Evolutionary conservation across 1,140 invertebrate species (phyloP).

Genomic region (Drosophila eugracilis): DNA sequence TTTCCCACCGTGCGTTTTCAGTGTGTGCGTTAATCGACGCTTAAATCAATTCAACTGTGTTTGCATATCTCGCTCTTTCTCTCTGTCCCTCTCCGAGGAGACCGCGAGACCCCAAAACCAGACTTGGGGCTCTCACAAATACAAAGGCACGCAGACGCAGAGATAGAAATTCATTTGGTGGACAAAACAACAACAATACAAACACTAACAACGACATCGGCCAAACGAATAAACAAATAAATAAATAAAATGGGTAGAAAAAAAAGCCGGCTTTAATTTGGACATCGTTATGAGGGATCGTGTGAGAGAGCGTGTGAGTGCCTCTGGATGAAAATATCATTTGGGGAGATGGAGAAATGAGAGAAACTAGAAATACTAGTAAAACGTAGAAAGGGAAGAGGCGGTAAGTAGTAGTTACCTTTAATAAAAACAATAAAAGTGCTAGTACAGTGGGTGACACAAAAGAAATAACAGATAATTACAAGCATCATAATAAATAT

Average conservation of each 20-base stretch:
- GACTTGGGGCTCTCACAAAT: constrained; percentile 57
- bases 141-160: constrained; percentile 7
- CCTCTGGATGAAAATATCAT: constrained; percentile 12
- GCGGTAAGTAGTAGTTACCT: constrained; percentile 29
- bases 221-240: constrained; percentile 72
- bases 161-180: constrained; percentile 55
- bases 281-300: constrained; percentile 28
- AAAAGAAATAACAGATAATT: background rate
- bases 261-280: constrained; percentile 78
- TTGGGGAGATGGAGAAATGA: constrained; percentile 45
- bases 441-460: constrained; percentile 24
- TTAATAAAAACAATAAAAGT: constrained; percentile 48
- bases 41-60: constrained; percentile 78
- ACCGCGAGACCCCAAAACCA: constrained; percentile 40
- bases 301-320: too few species aligned
- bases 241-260: constrained; percentile 58
- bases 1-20: constrained; percentile 4
- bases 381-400: constrained; percentile 24
- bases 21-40: constrained; percentile 74
- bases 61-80: constrained; percentile 64
- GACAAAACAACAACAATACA: constrained; percentile 28
- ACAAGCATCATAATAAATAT: background rate
- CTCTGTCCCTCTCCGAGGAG: background rate
- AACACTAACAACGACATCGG: constrained; percentile 24
- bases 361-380: constrained; percentile 50